Evolutionary conservation across 2,888 invertebrate genomes (phyloP).

Genomic region (Neoaliturus tenellus): DNA sequence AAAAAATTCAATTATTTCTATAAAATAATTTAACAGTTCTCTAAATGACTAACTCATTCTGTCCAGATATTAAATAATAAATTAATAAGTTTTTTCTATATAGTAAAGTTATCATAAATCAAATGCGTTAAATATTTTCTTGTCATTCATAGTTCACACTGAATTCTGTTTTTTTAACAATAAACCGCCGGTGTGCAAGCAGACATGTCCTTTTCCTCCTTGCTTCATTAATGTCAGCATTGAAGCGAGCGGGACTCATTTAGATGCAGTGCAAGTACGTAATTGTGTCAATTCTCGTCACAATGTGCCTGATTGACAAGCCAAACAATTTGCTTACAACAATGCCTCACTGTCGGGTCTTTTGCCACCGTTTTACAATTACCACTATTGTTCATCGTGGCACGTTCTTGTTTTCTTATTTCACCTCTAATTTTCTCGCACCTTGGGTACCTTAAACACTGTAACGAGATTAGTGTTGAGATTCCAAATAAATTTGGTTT

Average conservation of each 20-base stretch:
- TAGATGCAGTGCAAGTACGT: slow-evolving; percentile 45
- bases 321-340: slow-evolving; percentile 46
- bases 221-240: slow-evolving; percentile 18
- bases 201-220: slow-evolving; percentile 20
- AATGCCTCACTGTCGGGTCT: slow-evolving; percentile 17
- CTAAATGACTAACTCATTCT: too few species aligned
- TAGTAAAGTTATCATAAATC: too few species aligned
- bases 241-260: slow-evolving; percentile 36
- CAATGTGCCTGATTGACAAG: slow-evolving; percentile 51
- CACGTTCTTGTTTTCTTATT: slow-evolving; percentile 22
- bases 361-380: slow-evolving; percentile 52
- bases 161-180: background rate
- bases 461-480: too few species aligned
- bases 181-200: background rate
- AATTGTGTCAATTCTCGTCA: slow-evolving; percentile 41
- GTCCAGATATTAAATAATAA: too few species aligned
- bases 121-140: too few species aligned
- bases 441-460: background rate
- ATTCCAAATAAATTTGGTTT: too few species aligned
- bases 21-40: too few species aligned
- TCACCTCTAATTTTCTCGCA: background rate
- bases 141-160: too few species aligned
- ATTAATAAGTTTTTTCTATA: too few species aligned
- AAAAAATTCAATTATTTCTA: too few species aligned
- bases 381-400: slow-evolving; percentile 7